A percentile compares a stretch with the other conserved stretches of the same genome.
Conservation (phyloP, 2,888 invertebrate genomes). For the Malthinus flaveolus region DNA sequence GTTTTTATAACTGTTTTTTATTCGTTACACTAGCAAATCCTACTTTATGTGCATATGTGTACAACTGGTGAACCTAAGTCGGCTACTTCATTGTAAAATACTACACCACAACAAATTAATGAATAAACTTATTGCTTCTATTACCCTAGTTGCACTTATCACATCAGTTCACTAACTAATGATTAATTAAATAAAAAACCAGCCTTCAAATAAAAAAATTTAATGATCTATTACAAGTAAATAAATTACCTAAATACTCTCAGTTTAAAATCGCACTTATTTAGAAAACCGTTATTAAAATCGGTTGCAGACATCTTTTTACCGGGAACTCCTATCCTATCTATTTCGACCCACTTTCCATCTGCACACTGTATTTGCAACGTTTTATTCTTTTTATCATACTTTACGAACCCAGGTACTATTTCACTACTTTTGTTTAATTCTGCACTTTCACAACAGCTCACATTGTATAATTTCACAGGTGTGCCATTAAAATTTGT, state of each 20-base stretch:
- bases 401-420: constrained; percentile 64
- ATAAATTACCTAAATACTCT: constrained; percentile 50
- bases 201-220: not conserved
- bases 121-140: no score
- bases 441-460: constrained; percentile 33
- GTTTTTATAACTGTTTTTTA: no score
- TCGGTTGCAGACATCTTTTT: constrained; percentile 75
- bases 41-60: no score
- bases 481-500: constrained; percentile 64
- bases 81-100: no score
- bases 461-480: constrained; percentile 64
- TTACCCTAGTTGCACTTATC: no score
- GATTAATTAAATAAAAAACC: no score
- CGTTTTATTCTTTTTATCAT: constrained; percentile 60
- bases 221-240: no score
- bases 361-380: constrained; percentile 70
- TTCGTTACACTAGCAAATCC: no score
- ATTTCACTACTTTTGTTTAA: constrained; percentile 7
- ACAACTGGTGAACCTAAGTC: no score
- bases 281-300: constrained; percentile 86
- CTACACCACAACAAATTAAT: no score
- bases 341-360: constrained; percentile 66
- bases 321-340: constrained; percentile 66
- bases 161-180: no score
- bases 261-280: constrained; percentile 55